Base-by-base conservation (phyloP, 1,140 invertebrate genomes). In the Asobara japonica region DNA sequence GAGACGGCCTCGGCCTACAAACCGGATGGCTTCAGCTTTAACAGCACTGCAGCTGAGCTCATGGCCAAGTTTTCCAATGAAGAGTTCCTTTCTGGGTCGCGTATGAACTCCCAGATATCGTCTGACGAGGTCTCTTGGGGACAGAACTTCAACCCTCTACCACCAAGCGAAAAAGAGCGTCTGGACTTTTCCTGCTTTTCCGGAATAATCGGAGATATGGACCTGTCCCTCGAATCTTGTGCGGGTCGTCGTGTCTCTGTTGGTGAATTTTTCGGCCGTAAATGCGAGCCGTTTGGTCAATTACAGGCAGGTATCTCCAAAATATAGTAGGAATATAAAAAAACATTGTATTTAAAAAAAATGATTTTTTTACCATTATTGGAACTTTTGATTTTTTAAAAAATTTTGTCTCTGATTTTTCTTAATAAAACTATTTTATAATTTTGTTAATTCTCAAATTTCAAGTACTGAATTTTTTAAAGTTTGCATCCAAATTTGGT, bases 121-220 rank as follows among this genome's bases (percentile, higher is more conserved):
- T 70, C 72, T 25, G 83, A 86, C 76, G 78, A 85, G 74, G 13
- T 73, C n/a, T 82, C 75, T 0, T 83, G 79, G 76, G 73, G 77
- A 16, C 79, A 84, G 67, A 72, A 72, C 48, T 56, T 27, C 29
- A 45, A 66, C 18, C 8, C 64, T 4, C 36, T 66, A 16, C 64
- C 70, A 33, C 16, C 25, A 20, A 64, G 62, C 6, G 77, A 76
- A 60, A 83, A 81, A 41, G 73, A 78, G n/a, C 66, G 76, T 61
- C 74, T 85, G 25, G 75, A 84, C 31, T 74, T 84, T 3, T 80
- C 80, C 3, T 81, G 81, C 48, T 83, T 86, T 41, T 86, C 85
- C 60, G 85, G 85, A 65, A 76, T 85, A 18, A 79, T 85, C 5
- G 84, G 83, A n/a, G 79, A 84, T 25, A 22, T 77, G 29, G 78